Evolutionary conservation across 2,888 invertebrate genomes (phyloP).

Genomic region (Chymomyza fuscimana): DNA sequence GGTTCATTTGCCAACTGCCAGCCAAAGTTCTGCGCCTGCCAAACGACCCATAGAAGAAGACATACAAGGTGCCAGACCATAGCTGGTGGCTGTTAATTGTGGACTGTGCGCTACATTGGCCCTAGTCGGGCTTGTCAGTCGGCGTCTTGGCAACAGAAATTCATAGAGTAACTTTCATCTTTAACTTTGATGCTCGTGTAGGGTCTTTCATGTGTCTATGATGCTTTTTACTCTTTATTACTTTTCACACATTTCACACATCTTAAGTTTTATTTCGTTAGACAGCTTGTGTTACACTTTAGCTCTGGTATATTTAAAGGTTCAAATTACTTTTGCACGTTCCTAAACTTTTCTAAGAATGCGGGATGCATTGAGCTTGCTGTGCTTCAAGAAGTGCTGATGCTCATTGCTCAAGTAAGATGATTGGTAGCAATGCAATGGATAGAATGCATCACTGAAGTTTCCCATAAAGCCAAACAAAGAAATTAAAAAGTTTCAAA

Average conservation of each 20-base stretch:
- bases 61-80: constrained; percentile 15
- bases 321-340: constrained; percentile 66
- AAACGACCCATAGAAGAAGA: constrained; percentile 16
- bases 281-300: constrained; percentile 46
- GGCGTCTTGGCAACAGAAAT: neutral
- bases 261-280: constrained; percentile 35
- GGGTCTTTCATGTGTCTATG: neutral
- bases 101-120: neutral
- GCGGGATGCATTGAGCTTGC: constrained; percentile 27
- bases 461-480: neutral
- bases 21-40: constrained; percentile 33
- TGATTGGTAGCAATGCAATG: constrained; percentile 8
- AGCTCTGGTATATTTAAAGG: constrained; percentile 56
- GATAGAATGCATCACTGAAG: neutral
- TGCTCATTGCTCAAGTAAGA: neutral
- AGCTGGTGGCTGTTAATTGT: constrained; percentile 57
- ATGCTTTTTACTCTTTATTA: constrained; percentile 46
- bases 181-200: neutral
- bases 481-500: neutral
- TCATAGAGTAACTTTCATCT: neutral
- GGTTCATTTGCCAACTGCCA: constrained; percentile 56
- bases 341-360: constrained; percentile 40
- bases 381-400: neutral
- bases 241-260: constrained; percentile 64
- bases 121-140: neutral